Base-by-base conservation (phyloP, 2,888 invertebrate genomes). In the Melipona bicolor region DNA sequence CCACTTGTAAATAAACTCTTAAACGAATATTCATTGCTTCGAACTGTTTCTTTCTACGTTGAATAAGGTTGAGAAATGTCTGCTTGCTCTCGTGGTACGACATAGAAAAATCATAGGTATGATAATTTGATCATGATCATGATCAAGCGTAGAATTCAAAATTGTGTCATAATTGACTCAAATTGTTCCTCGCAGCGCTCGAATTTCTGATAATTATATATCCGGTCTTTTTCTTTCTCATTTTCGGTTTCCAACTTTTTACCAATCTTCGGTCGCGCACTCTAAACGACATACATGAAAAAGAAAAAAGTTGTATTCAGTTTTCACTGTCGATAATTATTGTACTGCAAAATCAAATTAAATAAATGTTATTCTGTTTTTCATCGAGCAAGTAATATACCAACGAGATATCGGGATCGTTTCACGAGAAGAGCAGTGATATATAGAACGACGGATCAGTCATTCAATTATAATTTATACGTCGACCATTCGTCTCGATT, bases 1-100 rank as follows among this genome's bases (percentile, higher is more conserved):
- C 84, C 84, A 86, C 81, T 86, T 86, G 85, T 86, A 86, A 86
- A 86, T 86, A 86, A 86, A 86, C 78, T 85, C 81, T 84, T 81
- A 78, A 84, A 86, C 76, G 85, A 86, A 81, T 61, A 77, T 59
- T 15, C 69, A 61, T 76, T 50, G 73, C 73, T 73, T 59, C 73
- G 36, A 77, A 74, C 56, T 77, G 81, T 84, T 81, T 71, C 69
- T 75, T 65, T 77, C 62, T 49, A 36, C 56, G 56, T 67, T 62
- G 13, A 43, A 36, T 6, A 64, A 36, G 17, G 5, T 70, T 43
- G 43, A 52, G 27, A 17, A 67, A 73, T 49, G 43, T 65, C 43
- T 73, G 65, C 17, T 54, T 59, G 78, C 19, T 65, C 56, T 50
- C 65, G 56, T 52, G n/a, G 17, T 17, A 15, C 43, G 52, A 71